Conservation (phyloP, 2,888 invertebrate species). For the Phorcus lineatus region DNA sequence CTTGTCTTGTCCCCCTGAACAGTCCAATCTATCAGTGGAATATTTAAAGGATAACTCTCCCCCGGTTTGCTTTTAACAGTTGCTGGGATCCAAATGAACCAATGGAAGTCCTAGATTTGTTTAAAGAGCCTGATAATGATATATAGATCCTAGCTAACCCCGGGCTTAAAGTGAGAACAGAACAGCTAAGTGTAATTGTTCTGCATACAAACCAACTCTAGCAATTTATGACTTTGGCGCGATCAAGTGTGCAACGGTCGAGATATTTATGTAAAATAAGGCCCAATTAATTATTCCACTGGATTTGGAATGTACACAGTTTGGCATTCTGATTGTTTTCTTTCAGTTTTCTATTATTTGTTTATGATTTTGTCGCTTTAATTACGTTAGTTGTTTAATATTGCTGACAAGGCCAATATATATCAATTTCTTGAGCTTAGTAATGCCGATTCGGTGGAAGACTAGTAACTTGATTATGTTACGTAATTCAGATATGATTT, state of each 20-base stretch:
- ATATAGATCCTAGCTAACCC: constrained; percentile 1
- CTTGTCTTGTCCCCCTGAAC: neutral
- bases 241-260: neutral
- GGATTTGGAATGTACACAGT: neutral
- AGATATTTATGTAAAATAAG: constrained; percentile 2
- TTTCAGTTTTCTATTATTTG: too few relatives aligned
- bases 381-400: too few relatives aligned
- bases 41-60: neutral
- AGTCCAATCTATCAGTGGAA: constrained; percentile 9
- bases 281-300: neutral
- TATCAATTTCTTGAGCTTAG: too few relatives aligned
- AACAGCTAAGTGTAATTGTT: neutral
- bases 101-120: constrained; percentile 16
- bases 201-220: neutral
- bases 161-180: neutral
- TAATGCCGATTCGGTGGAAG: too few relatives aligned
- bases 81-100: neutral
- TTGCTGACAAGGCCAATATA: too few relatives aligned
- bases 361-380: too few relatives aligned
- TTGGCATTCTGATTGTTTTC: neutral
- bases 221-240: neutral
- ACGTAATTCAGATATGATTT: too few relatives aligned
- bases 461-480: too few relatives aligned
- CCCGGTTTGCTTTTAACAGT: neutral
- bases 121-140: constrained; percentile 16